phyloP scores from a whole-genome alignment of 2,888 invertebrate genomes.

The Caenorhabditis sp. region DNA sequence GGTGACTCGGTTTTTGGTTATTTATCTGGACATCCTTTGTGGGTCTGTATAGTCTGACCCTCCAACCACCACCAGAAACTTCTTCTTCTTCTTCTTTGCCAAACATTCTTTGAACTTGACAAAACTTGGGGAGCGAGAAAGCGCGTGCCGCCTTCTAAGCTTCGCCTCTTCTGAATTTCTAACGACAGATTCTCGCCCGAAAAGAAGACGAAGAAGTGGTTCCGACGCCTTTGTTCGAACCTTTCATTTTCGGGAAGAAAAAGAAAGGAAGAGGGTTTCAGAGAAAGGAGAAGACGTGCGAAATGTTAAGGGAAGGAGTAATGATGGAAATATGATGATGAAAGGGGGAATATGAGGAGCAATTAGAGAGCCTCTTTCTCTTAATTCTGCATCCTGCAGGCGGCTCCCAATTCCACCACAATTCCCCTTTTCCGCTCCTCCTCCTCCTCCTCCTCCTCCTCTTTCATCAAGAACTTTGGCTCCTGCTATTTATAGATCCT shows the following conservation, averaged over 20 bases:
- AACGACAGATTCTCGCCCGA: constrained; percentile 46
- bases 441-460: too few relatives aligned
- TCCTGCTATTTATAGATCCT: constrained; percentile 35
- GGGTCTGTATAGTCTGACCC: constrained; percentile 46
- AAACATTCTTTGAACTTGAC: constrained; percentile 58
- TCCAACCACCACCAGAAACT: neutral
- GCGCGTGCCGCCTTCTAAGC: constrained; percentile 46
- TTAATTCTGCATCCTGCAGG: neutral
- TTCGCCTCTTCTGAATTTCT: constrained; percentile 53
- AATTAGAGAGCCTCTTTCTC: constrained; percentile 7
- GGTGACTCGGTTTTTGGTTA: neutral
- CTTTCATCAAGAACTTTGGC: constrained; percentile 16
- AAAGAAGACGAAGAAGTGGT: constrained; percentile 23
- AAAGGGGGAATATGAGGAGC: constrained; percentile 36
- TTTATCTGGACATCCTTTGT: constrained; percentile 8
- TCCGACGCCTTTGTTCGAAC: constrained; percentile 43
- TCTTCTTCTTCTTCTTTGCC: neutral
- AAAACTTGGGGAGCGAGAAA: neutral
- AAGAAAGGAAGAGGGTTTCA: constrained; percentile 4
- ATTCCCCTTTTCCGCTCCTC: neutral
- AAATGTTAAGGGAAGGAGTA: constrained; percentile 12
- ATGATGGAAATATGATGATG: constrained; percentile 34
- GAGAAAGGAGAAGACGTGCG: constrained; percentile 33
- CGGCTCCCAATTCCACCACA: neutral
- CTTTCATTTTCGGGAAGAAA: constrained; percentile 17